phyloP scores from a whole-genome alignment of 2,113 vertebrate genomes.

The Rhinichthys klamathensis region DNA sequence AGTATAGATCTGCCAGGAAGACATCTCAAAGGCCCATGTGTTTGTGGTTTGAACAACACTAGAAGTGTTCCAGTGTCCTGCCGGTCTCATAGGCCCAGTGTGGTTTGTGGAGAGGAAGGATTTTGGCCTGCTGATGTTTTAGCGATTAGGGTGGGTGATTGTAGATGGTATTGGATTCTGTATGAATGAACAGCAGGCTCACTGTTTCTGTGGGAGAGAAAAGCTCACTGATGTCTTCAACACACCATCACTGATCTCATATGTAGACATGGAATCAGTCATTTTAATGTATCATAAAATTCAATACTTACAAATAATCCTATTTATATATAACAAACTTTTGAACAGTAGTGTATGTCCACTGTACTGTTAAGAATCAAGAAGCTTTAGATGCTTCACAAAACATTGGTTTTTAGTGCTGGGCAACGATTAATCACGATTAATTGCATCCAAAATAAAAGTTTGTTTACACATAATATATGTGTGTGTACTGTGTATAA shows the following conservation, averaged over 20 bases:
- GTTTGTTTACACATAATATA: too few species aligned
- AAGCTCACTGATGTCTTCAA: background rate
- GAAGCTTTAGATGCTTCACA: too few species aligned
- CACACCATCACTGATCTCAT: background rate
- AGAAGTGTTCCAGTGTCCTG: slow-evolving; percentile 31
- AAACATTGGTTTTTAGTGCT: too few species aligned
- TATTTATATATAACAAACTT: too few species aligned
- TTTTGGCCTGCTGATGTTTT: slow-evolving; percentile 32
- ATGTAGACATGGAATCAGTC: background rate
- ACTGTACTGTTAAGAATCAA: too few species aligned
- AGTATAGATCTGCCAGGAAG: background rate
- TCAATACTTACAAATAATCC: background rate
- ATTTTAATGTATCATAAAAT: background rate
- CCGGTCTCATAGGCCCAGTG: slow-evolving; percentile 15
- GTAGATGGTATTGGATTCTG: slow-evolving; percentile 26
- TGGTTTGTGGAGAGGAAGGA: slow-evolving; percentile 42
- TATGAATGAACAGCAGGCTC: slow-evolving; percentile 77
- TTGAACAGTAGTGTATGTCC: too few species aligned
- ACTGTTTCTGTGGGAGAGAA: slow-evolving; percentile 29
- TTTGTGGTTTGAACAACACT: background rate
- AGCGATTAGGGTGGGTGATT: slow-evolving; percentile 43
- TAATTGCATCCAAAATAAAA: too few species aligned
- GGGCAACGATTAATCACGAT: too few species aligned
- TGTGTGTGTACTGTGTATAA: too few species aligned
- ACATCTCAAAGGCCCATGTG: background rate